phyloP scores from a whole-genome alignment of 2,113 vertebrate genomes.

The Oncorhynchus masou region DNA sequence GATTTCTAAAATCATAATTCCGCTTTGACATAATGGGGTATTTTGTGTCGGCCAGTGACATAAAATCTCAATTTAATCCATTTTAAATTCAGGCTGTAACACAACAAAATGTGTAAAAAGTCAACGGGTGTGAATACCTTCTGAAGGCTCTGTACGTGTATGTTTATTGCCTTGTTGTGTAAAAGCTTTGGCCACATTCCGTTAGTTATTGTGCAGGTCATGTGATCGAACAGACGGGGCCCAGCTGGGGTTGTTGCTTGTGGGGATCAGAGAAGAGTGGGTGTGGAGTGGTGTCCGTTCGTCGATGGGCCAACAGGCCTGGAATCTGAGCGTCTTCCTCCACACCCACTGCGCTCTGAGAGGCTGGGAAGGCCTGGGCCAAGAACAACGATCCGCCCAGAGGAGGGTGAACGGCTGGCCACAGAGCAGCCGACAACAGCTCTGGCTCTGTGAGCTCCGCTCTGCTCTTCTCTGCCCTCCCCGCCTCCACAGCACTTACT shows the following conservation, averaged over 20 bases:
- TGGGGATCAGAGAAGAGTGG: slow-evolving; percentile 1
- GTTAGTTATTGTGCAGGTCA: slow-evolving; percentile 3
- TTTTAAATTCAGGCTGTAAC: no score
- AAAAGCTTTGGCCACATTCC: slow-evolving; percentile 30
- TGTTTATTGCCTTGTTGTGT: slow-evolving; percentile 28
- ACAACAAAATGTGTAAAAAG: no score
- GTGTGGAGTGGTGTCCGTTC: slow-evolving; percentile 28
- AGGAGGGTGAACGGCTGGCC: slow-evolving; percentile 58
- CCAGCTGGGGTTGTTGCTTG: neutral
- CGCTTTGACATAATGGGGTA: no score
- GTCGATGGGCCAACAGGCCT: slow-evolving; percentile 24
- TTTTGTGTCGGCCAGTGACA: no score
- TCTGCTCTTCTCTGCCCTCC: slow-evolving; percentile 36
- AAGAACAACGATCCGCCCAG: slow-evolving; percentile 68
- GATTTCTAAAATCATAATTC: no score
- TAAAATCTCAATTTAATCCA: no score
- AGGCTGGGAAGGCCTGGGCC: slow-evolving; percentile 62
- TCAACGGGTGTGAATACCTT: neutral
- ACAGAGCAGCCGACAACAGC: slow-evolving; percentile 43
- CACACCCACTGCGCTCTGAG: slow-evolving; percentile 64
- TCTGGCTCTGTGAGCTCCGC: slow-evolving; percentile 42
- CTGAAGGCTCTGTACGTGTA: slow-evolving; percentile 22
- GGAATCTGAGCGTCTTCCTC: slow-evolving; percentile 67
- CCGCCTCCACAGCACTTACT: slow-evolving; percentile 56
- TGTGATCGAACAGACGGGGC: slow-evolving; percentile 6